phyloP scores from a whole-genome alignment of 2,797 vertebrate species.

The Coregonus ussuriensis region DNA sequence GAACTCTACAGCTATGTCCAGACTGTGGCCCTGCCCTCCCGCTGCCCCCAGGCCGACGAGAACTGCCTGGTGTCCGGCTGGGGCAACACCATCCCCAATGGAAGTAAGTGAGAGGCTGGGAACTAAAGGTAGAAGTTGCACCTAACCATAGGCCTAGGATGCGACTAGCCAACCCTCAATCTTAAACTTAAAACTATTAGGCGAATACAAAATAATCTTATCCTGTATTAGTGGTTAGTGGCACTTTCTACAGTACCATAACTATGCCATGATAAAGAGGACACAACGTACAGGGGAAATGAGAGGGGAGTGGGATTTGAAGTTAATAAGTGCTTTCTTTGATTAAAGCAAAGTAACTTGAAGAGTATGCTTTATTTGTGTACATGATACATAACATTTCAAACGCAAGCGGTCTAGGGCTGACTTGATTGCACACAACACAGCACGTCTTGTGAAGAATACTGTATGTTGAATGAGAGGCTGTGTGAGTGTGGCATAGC shows the following conservation, averaged over 20 bases:
- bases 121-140: not conserved
- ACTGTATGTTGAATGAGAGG: not conserved
- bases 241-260: not conserved
- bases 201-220: not conserved
- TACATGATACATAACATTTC: not conserved
- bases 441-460: not conserved
- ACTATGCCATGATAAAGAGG: not conserved
- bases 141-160: not conserved
- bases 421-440: not conserved
- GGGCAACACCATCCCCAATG: constrained; percentile 75
- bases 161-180: not conserved
- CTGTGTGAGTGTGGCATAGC: not conserved
- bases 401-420: not conserved
- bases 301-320: not conserved
- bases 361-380: not conserved
- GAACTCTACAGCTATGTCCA: constrained; percentile 41
- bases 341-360: not conserved
- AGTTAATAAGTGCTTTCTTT: not conserved
- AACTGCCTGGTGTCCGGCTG: constrained; percentile 79
- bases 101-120: constrained; percentile 44
- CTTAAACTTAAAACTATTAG: not conserved
- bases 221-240: no score
- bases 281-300: not conserved
- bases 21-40: constrained; percentile 66
- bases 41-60: constrained; percentile 66